These are phyloP conservation scores for Microdon myrmicae DNA, from an alignment of 2,888 invertebrate genomes.

Conservation along the genomic window DNA sequence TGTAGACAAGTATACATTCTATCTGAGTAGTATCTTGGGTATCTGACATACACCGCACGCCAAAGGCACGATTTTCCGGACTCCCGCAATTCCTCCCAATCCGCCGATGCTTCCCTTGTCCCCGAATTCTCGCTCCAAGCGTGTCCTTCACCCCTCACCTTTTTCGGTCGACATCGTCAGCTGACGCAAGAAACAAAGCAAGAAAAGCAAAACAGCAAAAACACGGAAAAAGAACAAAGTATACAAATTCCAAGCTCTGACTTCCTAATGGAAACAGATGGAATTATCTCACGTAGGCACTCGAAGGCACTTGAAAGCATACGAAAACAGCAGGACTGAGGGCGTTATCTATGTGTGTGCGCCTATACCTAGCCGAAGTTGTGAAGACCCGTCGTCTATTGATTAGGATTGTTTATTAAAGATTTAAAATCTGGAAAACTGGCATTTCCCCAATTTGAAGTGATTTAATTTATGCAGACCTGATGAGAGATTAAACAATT, in stretches of 20 bases:
- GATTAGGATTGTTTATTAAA: slow-evolving; percentile 50
- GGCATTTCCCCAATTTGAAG: slow-evolving; percentile 17
- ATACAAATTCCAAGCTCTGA: slow-evolving; percentile 38
- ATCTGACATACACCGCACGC: slow-evolving; percentile 6
- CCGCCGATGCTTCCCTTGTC: too few relatives aligned
- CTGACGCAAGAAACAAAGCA: too few relatives aligned
- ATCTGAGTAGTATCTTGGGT: slow-evolving; percentile 35
- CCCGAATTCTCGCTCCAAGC: too few relatives aligned
- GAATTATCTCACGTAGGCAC: slow-evolving; percentile 53
- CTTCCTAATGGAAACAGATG: slow-evolving; percentile 53
- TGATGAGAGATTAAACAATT: slow-evolving; percentile 15
- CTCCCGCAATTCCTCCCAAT: slow-evolving; percentile 9
- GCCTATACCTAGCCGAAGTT: not conserved
- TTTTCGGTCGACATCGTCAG: too few relatives aligned
- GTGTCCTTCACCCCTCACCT: too few relatives aligned
- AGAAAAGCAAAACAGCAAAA: too few relatives aligned
- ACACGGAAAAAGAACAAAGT: too few relatives aligned
- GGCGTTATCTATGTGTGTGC: not conserved
- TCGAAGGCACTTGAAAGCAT: slow-evolving; percentile 44
- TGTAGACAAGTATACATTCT: too few relatives aligned
- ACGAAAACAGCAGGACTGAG: slow-evolving; percentile 6
- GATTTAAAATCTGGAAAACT: slow-evolving; percentile 43
- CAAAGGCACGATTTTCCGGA: not conserved
- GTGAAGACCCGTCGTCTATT: slow-evolving; percentile 19
- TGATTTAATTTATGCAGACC: slow-evolving; percentile 46